A percentile compares a stretch with the other conserved stretches of the same genome.
phyloP scores from a whole-genome alignment of 2,888 invertebrate species.

The Lepidochitona cinerea region DNA sequence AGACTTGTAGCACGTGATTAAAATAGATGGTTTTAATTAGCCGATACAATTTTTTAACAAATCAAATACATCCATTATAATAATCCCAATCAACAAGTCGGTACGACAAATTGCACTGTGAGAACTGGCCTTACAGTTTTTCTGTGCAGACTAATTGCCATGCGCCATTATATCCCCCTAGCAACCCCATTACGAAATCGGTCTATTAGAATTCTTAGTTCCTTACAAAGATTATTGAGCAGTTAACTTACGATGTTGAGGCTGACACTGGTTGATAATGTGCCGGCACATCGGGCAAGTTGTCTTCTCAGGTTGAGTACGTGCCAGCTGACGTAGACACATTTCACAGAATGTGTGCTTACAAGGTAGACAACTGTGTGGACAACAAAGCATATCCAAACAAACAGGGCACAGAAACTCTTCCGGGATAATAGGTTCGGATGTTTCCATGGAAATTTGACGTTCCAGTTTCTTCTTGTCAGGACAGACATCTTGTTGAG shows the following conservation, averaged over 20 bases:
- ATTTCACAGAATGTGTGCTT: constrained; percentile 44
- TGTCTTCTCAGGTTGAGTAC: constrained; percentile 24
- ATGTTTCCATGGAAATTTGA: background rate
- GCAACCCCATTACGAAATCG: no score
- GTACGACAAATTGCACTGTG: background rate
- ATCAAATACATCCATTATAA: no score
- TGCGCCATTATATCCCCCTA: no score
- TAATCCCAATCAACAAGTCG: background rate
- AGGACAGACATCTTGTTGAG: no score
- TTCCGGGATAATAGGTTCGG: constrained; percentile 15
- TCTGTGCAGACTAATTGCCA: background rate
- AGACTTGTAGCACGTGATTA: no score
- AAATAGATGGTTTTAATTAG: no score
- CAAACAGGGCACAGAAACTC: constrained; percentile 43
- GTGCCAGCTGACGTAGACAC: constrained; percentile 39
- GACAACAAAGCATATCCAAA: constrained; percentile 40
- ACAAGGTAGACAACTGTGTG: constrained; percentile 39
- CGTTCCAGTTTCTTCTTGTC: background rate
- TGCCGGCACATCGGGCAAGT: constrained; percentile 40
- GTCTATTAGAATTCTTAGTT: no score
- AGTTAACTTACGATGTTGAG: constrained; percentile 32
- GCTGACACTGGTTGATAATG: constrained; percentile 26
- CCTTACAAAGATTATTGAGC: no score
- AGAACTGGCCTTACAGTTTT: background rate
- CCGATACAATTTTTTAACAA: no score